These are phyloP conservation scores for Apocheima hispidaria DNA, from an alignment of 2,888 invertebrate genomes.

Conservation along the genomic window DNA sequence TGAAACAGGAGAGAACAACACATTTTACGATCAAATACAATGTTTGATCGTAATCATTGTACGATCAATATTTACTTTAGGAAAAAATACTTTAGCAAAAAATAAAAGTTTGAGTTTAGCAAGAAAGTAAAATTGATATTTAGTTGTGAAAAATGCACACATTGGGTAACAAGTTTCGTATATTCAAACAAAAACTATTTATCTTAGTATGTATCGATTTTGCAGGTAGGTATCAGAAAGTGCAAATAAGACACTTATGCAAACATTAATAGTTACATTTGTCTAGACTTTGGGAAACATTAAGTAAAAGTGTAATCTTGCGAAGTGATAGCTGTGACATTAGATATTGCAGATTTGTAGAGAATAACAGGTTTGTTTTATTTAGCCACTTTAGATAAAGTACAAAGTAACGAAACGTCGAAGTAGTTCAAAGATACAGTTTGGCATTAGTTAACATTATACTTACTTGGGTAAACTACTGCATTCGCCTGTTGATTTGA, in stretches of 20 bases:
- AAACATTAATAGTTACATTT: slow-evolving; percentile 67
- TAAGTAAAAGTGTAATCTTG: slow-evolving; percentile 60
- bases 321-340: slow-evolving; percentile 49
- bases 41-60: slow-evolving; percentile 11
- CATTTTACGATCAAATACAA: slow-evolving; percentile 17
- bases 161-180: slow-evolving; percentile 46
- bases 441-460: background rate
- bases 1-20: slow-evolving; percentile 31
- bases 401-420: no score
- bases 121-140: slow-evolving; percentile 41
- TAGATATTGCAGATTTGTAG: slow-evolving; percentile 24
- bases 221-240: slow-evolving; percentile 80
- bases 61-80: background rate
- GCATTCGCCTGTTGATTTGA: background rate
- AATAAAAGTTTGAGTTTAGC: slow-evolving; percentile 9
- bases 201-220: slow-evolving; percentile 58
- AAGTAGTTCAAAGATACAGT: no score
- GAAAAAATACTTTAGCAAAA: background rate
- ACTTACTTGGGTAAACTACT: background rate
- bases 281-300: slow-evolving; percentile 63
- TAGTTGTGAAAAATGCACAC: slow-evolving; percentile 36
- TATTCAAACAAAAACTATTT: slow-evolving; percentile 70
- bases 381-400: no score
- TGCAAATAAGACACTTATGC: slow-evolving; percentile 70
- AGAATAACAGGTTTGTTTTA: slow-evolving; percentile 18